A percentile compares a stretch with the other conserved stretches of the same genome.
phyloP scores from a whole-genome alignment of 2,797 vertebrate genomes.

The Muraenolepis orangiensis region DNA sequence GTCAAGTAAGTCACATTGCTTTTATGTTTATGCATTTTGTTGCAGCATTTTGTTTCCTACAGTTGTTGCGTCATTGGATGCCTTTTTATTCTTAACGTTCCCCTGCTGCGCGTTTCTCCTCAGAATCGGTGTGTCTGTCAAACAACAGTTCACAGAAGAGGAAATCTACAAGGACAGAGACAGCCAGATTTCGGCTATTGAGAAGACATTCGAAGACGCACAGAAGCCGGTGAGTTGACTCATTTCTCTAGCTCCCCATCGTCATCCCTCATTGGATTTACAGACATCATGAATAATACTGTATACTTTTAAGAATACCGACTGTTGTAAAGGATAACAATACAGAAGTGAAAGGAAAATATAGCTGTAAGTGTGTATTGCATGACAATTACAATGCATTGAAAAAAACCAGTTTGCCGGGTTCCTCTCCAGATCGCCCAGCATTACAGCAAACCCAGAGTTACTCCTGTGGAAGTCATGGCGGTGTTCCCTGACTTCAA shows the following conservation, averaged over 20 bases:
- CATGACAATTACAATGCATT: neutral
- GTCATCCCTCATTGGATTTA: neutral
- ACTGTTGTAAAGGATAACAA: too few species aligned
- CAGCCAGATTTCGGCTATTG: constrained; percentile 93
- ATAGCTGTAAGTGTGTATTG: neutral
- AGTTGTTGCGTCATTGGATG: neutral
- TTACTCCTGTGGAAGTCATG: constrained; percentile 89
- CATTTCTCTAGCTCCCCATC: neutral
- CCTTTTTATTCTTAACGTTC: constrained; percentile 11
- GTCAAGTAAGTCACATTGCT: constrained; percentile 83
- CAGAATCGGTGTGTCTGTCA: constrained; percentile 95
- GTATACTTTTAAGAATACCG: neutral
- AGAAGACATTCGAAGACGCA: constrained; percentile 95
- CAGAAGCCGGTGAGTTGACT: constrained; percentile 80
- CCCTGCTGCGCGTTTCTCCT: constrained; percentile 9
- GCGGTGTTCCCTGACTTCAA: constrained; percentile 94
- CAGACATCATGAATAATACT: neutral
- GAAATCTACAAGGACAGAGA: constrained; percentile 97
- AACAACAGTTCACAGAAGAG: constrained; percentile 96
- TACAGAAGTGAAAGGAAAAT: neutral
- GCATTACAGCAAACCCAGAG: constrained; percentile 94
- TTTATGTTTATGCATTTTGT: neutral
- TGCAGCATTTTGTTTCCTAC: neutral
- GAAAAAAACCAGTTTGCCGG: neutral
- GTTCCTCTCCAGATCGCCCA: constrained; percentile 75